phyloP scores from a whole-genome alignment of 2,797 vertebrate species.

The Hylomyscus alleni region DNA sequence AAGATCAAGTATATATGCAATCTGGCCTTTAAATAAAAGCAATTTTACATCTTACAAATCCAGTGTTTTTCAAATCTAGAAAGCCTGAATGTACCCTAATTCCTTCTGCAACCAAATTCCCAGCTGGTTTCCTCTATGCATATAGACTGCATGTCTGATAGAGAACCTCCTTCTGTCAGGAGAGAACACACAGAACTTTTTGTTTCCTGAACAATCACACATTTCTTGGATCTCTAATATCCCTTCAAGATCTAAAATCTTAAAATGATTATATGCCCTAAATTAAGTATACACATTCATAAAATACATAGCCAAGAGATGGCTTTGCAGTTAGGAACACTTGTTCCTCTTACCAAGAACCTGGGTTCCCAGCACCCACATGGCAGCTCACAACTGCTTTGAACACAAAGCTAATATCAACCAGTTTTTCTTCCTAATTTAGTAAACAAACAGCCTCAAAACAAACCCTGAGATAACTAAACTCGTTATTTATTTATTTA shows the following conservation, averaged over 20 bases:
- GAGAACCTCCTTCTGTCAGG: not conserved
- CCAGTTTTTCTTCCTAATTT: conserved; percentile 18
- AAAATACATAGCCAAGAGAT: conserved; percentile 36
- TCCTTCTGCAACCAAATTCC: conserved; percentile 38
- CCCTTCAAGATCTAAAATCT: conserved; percentile 60
- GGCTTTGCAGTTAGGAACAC: not conserved
- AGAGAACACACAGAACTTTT: not conserved
- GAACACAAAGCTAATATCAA: conserved; percentile 27
- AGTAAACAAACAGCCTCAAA: conserved; percentile 30
- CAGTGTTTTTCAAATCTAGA: conserved; percentile 32
- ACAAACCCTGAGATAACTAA: conserved; percentile 37
- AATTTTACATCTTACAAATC: conserved; percentile 56
- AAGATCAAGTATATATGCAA: conserved; percentile 47
- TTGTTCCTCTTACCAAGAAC: not conserved
- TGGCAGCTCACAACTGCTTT: not conserved
- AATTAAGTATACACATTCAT: conserved; percentile 17
- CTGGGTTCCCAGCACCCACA: not conserved
- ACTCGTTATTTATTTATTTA: not conserved
- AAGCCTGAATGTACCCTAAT: conserved; percentile 23
- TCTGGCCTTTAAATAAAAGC: conserved; percentile 46
- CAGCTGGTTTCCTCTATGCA: not conserved
- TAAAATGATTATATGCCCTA: not conserved
- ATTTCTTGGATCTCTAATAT: conserved; percentile 53
- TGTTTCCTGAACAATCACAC: conserved; percentile 37
- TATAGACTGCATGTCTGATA: not conserved